Conservation (phyloP, 2,888 invertebrate genomes). For the Rhorus exstirpatorius region DNA sequence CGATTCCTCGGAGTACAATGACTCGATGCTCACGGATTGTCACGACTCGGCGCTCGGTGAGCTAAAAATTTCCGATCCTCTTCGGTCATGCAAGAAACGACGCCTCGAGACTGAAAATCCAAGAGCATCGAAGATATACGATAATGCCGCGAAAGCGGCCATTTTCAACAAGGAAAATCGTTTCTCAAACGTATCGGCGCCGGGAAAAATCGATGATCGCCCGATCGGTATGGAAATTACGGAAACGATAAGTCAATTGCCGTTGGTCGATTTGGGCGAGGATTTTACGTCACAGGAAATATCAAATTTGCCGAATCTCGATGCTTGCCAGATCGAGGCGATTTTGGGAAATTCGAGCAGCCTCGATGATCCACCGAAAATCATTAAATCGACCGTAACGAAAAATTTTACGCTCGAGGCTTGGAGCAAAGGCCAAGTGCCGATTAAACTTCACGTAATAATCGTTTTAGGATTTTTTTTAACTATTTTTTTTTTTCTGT, state of each 20-base stretch:
- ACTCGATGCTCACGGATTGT: slow-evolving; percentile 26
- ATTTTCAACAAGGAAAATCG: slow-evolving; percentile 58
- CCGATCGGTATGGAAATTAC: neutral
- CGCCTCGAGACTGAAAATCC: slow-evolving; percentile 65
- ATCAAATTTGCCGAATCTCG: slow-evolving; percentile 39
- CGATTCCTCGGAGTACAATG: neutral
- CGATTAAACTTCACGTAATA: slow-evolving; percentile 57
- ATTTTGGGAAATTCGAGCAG: slow-evolving; percentile 28
- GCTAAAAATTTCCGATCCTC: slow-evolving; percentile 50
- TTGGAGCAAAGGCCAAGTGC: slow-evolving; percentile 84
- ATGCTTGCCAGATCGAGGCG: slow-evolving; percentile 31
- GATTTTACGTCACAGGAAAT: slow-evolving; percentile 78
- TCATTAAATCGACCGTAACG: slow-evolving; percentile 9
- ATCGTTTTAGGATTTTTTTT: slow-evolving; percentile 59
- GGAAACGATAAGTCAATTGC: slow-evolving; percentile 79
- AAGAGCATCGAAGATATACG: neutral
- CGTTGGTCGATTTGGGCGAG: slow-evolving; percentile 82
- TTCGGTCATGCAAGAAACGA: slow-evolving; percentile 77
- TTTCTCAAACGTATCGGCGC: neutral
- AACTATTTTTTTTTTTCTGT: slow-evolving; percentile 19
- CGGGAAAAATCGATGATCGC: neutral
- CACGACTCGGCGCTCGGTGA: slow-evolving; percentile 3
- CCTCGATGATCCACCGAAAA: neutral
- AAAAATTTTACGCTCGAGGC: slow-evolving; percentile 69
- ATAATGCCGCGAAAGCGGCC: neutral